A percentile compares a stretch with the other conserved stretches of the same genome.
phyloP scores from a whole-genome alignment of 2,797 vertebrate genomes.

The Phoxinus dragarum region DNA sequence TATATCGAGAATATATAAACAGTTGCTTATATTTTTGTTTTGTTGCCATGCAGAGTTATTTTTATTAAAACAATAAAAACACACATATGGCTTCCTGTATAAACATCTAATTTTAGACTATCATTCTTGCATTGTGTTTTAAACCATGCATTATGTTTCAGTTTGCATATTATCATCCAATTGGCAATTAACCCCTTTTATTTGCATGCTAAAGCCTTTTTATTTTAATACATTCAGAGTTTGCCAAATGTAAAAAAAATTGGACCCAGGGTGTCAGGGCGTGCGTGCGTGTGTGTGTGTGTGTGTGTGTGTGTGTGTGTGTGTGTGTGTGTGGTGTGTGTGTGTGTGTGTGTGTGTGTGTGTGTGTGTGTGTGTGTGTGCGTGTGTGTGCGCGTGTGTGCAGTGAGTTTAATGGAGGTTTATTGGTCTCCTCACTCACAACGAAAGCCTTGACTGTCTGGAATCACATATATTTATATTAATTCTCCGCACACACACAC shows the following conservation, averaged over 20 bases:
- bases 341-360: not conserved
- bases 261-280: not conserved
- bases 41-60: too few relatives aligned
- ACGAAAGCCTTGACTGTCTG: constrained; percentile 13
- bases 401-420: constrained; percentile 21
- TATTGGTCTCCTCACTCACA: constrained; percentile 29
- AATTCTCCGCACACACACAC: constrained; percentile 12
- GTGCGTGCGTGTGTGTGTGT: not conserved
- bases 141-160: not conserved
- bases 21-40: too few relatives aligned
- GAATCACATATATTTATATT: constrained; percentile 29
- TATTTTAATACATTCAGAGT: not conserved
- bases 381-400: not conserved
- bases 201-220: not conserved
- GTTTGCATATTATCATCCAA: not conserved
- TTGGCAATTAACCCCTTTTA: constrained; percentile 10
- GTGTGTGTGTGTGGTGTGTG: not conserved
- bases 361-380: not conserved
- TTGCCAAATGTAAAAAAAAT: not conserved
- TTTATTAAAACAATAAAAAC: not conserved
- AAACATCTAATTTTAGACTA: not conserved
- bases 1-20: too few relatives aligned
- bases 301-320: not conserved
- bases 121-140: not conserved
- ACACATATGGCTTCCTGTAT: not conserved